Conservation (phyloP, 2,797 vertebrate genomes). For the Hylomyscus alleni region DNA sequence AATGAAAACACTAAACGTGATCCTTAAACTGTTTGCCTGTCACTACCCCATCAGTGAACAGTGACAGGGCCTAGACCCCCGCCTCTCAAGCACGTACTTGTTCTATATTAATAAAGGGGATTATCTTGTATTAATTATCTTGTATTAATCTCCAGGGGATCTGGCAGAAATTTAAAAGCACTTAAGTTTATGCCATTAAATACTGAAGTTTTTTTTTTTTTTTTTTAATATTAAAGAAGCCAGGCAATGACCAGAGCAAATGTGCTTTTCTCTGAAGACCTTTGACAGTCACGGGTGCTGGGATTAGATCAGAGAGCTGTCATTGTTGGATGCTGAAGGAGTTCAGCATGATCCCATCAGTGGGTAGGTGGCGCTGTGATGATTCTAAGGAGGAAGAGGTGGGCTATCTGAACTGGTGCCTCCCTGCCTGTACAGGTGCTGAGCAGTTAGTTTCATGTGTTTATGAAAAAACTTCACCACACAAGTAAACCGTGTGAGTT, state of each 20-base stretch:
- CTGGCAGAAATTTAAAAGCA: constrained; percentile 75
- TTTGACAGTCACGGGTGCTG: background rate
- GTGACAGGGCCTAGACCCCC: constrained; percentile 5
- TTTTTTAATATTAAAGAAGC: constrained; percentile 59
- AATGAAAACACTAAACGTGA: background rate
- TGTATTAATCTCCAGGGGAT: constrained; percentile 60
- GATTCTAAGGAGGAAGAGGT: background rate
- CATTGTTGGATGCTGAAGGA: background rate
- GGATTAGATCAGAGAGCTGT: background rate
- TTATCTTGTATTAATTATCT: too few species aligned
- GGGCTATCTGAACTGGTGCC: background rate
- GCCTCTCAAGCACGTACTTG: constrained; percentile 65
- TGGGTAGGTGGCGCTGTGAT: background rate
- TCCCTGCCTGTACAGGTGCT: background rate
- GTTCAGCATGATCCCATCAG: background rate
- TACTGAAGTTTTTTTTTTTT: constrained; percentile 50
- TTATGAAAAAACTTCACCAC: background rate
- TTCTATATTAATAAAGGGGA: constrained; percentile 71
- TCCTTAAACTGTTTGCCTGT: constrained; percentile 23
- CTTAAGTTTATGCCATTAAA: constrained; percentile 65
- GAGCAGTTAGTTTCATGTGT: background rate
- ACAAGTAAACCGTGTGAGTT: background rate
- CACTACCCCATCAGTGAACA: constrained; percentile 45
- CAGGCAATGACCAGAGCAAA: constrained; percentile 33
- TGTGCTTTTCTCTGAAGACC: constrained; percentile 23